These are phyloP conservation scores for Indicator maculatus DNA, from an alignment of 2,113 vertebrate species.

Conservation along the genomic window DNA sequence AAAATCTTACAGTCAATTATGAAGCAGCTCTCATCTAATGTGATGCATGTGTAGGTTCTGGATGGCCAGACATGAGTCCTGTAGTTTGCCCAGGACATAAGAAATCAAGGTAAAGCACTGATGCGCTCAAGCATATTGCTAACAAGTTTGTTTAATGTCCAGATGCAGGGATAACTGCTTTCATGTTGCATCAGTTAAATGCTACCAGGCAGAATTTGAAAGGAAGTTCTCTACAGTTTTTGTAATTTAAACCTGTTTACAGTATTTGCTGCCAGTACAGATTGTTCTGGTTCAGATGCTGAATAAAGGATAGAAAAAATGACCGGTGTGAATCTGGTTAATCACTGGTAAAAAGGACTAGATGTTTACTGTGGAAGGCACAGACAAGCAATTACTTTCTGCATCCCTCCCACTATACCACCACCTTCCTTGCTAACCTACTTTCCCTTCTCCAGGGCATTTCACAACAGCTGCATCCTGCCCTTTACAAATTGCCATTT, in stretches of 20 bases:
- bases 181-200: not conserved
- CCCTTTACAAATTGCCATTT: not conserved
- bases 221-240: not conserved
- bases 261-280: not conserved
- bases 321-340: not conserved
- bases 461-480: not conserved
- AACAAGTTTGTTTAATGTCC: not conserved
- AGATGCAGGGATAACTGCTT: not conserved
- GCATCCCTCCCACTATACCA: not conserved
- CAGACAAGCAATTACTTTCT: not conserved
- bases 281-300: not conserved
- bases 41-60: not conserved
- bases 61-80: not conserved
- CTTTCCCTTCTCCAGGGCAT: not conserved
- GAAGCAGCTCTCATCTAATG: not conserved
- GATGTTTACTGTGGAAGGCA: not conserved
- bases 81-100: not conserved
- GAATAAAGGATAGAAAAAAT: constrained; percentile 8
- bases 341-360: not conserved
- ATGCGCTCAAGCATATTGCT: not conserved
- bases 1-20: not conserved
- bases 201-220: not conserved
- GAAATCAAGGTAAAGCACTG: not conserved
- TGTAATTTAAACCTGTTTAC: not conserved
- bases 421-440: not conserved